A percentile compares a stretch with the other conserved stretches of the same genome.
phyloP scores from a whole-genome alignment of 2,113 vertebrate species.

The Periophthalmodon schlosseri region DNA sequence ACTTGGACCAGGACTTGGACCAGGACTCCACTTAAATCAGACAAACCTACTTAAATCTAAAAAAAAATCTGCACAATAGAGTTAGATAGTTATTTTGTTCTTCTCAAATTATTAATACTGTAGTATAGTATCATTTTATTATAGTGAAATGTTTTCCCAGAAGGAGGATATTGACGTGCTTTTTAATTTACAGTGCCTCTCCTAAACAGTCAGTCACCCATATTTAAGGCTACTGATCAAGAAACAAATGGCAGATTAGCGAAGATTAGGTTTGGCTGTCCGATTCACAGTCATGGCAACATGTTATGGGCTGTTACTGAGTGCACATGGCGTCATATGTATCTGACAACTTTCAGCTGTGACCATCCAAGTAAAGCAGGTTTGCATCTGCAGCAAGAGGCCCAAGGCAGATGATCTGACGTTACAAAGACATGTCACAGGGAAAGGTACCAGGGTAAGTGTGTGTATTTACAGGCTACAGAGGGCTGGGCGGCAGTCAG shows the following conservation, averaged over 20 bases:
- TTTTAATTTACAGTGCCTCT: slow-evolving; percentile 17
- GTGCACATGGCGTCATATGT: slow-evolving; percentile 47
- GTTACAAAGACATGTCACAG: slow-evolving; percentile 25
- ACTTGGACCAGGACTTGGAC: background rate
- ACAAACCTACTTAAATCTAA: too few relatives aligned
- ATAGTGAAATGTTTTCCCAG: background rate
- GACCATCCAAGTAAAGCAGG: slow-evolving; percentile 26
- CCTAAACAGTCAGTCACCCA: slow-evolving; percentile 30
- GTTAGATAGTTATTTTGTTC: background rate
- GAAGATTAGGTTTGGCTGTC: slow-evolving; percentile 70
- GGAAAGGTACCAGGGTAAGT: slow-evolving; percentile 29
- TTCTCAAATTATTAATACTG: background rate
- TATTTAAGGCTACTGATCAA: slow-evolving; percentile 53
- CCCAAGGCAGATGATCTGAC: slow-evolving; percentile 29
- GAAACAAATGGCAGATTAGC: slow-evolving; percentile 63
- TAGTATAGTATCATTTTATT: too few relatives aligned
- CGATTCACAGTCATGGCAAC: slow-evolving; percentile 65
- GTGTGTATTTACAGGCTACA: slow-evolving; percentile 49
- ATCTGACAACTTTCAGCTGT: slow-evolving; percentile 24
- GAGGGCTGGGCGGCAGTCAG: slow-evolving; percentile 26
- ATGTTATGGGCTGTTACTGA: slow-evolving; percentile 47
- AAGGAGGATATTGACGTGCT: background rate
- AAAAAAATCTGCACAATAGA: too few relatives aligned
- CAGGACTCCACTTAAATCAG: too few relatives aligned
- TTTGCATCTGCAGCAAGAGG: slow-evolving; percentile 9